These are phyloP conservation scores for Arge pagana DNA, from an alignment of 2,888 invertebrate species.

Conservation along the genomic window DNA sequence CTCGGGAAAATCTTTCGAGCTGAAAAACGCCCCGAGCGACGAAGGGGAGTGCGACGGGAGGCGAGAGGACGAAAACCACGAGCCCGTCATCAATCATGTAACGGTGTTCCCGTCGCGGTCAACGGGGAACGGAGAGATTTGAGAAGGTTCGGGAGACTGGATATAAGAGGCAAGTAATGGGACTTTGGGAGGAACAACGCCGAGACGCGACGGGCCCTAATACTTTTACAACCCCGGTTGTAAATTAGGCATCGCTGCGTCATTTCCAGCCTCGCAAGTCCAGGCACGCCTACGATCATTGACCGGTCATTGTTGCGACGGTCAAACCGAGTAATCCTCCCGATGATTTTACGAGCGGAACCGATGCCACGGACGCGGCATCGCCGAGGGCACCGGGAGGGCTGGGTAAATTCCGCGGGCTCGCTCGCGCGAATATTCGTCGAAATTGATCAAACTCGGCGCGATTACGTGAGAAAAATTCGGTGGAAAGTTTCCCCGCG, in stretches of 20 bases:
- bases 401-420: constrained; percentile 42
- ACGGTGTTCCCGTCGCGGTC: constrained; percentile 23
- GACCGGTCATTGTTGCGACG: constrained; percentile 24
- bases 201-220: constrained; percentile 41
- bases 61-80: constrained; percentile 21
- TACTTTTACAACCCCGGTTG: constrained; percentile 38
- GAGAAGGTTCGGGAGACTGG: constrained; percentile 11
- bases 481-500: not conserved
- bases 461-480: not conserved
- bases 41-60: not conserved
- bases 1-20: not conserved
- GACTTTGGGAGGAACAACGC: constrained; percentile 43
- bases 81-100: constrained; percentile 43
- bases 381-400: constrained; percentile 20
- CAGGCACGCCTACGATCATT: too few relatives aligned
- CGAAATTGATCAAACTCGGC: not conserved
- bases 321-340: constrained; percentile 14
- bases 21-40: not conserved
- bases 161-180: constrained; percentile 48
- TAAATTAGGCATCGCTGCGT: constrained; percentile 10
- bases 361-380: constrained; percentile 33
- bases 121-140: too few relatives aligned
- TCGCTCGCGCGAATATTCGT: constrained; percentile 32
- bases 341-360: constrained; percentile 36
- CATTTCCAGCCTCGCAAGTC: not conserved